These are phyloP conservation scores for Salvelinus fontinalis DNA, from an alignment of 2,113 vertebrate genomes.

Conservation along the genomic window DNA sequence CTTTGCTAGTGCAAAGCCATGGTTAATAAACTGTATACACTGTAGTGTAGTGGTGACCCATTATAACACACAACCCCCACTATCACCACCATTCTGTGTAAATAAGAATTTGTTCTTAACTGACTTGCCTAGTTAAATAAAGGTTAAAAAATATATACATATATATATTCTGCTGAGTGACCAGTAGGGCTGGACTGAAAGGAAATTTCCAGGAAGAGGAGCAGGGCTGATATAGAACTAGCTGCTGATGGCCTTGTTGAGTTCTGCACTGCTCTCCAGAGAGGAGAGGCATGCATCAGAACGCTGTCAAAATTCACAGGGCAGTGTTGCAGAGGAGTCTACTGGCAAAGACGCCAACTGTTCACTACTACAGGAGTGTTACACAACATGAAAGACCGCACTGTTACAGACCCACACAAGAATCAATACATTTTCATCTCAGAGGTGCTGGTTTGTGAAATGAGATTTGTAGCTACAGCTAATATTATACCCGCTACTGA, in stretches of 20 bases:
- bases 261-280: slow-evolving; percentile 53
- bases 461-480: background rate
- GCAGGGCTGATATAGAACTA: slow-evolving; percentile 5
- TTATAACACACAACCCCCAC: slow-evolving; percentile 16
- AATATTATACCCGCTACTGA: too few relatives aligned
- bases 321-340: slow-evolving; percentile 55
- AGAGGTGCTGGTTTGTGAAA: too few relatives aligned
- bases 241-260: slow-evolving; percentile 16
- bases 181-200: background rate
- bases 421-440: slow-evolving; percentile 9
- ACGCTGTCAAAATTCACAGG: slow-evolving; percentile 73
- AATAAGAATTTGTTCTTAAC: too few relatives aligned
- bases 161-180: background rate
- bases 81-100: background rate
- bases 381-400: slow-evolving; percentile 21
- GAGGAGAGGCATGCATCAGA: slow-evolving; percentile 62
- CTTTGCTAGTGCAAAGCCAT: too few relatives aligned
- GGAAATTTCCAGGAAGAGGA: slow-evolving; percentile 13
- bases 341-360: slow-evolving; percentile 44
- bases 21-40: too few relatives aligned
- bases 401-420: background rate
- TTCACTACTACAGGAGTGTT: slow-evolving; percentile 30
- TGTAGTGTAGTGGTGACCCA: background rate
- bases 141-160: too few relatives aligned
- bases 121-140: too few relatives aligned